Percentiles rank a stretch among this genome's conserved stretches.
Evolutionary conservation across 2,113 vertebrate species (phyloP).

Genomic region (Beaufortia kweichowensis): DNA sequence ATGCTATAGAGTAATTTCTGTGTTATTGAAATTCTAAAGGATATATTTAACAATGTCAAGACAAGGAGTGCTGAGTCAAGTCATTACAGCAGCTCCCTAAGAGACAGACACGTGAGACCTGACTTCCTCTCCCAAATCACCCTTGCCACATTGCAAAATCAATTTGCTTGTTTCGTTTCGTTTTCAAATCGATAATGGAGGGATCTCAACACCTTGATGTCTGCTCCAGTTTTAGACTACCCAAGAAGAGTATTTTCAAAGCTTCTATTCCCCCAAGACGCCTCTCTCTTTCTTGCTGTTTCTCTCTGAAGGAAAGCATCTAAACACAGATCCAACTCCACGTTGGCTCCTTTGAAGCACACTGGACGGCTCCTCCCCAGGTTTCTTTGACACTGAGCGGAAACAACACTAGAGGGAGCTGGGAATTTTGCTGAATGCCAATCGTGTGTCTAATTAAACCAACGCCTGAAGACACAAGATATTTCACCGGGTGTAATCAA

Average conservation of each 20-base stretch:
- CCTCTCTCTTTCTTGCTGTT: not conserved
- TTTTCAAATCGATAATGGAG: constrained; percentile 46
- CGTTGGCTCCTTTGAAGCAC: constrained; percentile 56
- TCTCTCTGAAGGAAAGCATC: constrained; percentile 46
- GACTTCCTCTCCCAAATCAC: constrained; percentile 7
- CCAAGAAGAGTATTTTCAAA: constrained; percentile 31
- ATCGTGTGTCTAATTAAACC: constrained; percentile 64
- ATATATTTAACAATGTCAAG: constrained; percentile 17
- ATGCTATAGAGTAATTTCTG: not conserved
- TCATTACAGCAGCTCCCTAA: not conserved
- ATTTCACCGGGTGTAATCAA: constrained; percentile 44
- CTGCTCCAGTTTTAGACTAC: constrained; percentile 16
- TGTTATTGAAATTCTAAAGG: not conserved
- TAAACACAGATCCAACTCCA: constrained; percentile 49
- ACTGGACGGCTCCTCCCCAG: constrained; percentile 41
- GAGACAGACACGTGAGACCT: constrained; percentile 9
- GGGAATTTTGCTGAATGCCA: constrained; percentile 55
- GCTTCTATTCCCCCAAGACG: not conserved
- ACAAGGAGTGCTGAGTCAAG: not conserved
- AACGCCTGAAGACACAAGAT: constrained; percentile 59
- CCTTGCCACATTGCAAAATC: constrained; percentile 33
- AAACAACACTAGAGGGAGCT: constrained; percentile 45
- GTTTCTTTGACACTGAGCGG: constrained; percentile 54
- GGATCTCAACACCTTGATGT: constrained; percentile 36
- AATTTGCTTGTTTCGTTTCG: constrained; percentile 55